Base-by-base conservation (phyloP, 2,797 vertebrate species). In the Alca torda region DNA sequence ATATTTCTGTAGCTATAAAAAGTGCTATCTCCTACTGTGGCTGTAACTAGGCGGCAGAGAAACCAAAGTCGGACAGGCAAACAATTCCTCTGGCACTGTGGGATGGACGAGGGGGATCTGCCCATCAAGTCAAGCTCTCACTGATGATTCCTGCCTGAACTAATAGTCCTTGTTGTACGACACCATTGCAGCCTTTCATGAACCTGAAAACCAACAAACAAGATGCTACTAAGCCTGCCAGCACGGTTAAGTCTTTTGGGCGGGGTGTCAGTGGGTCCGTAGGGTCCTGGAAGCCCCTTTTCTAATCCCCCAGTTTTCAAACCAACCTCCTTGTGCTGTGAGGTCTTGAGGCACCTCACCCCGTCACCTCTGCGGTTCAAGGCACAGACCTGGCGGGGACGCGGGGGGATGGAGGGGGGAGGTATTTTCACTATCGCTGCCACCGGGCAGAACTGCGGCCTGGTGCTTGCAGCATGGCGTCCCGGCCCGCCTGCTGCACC, bases 341-440 rank as follows among this genome's bases (percentile, higher is more conserved):
- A 23, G 28, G 7, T 2, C 31, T 23, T 3, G 8, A 6, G 18
- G 41, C 23, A 10, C 35, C 37, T 24, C 18, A 16, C 9, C 18
- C 48, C 30, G 0, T 2, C 15, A 1, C 18, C 35, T 2, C 67
- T 1, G 30, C 7, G 3, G 45, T 1, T 4, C 15, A 26, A 9
- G 14, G 5, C 35, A 11, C 16, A 24, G 31, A 5, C 0, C 5
- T 16, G 24, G 24, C 1, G 4, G 41, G 28, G 13, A 6, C 4
- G 6, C 7, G 4, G 16, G 11, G 14, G 41, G 16, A 43, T 43
- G 43, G 43, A 43, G 16, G 43, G 5, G 18, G 11, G 13, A 35
- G 10, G 0, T 21, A 9, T 1, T 21, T 10, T 0, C 35, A 2
- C n/a, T 0, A 0, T 0, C 0, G 26, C 65, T 6, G 64, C 39